phyloP scores from a whole-genome alignment of 2,888 invertebrate genomes.

The Entomobrya multifasciata region DNA sequence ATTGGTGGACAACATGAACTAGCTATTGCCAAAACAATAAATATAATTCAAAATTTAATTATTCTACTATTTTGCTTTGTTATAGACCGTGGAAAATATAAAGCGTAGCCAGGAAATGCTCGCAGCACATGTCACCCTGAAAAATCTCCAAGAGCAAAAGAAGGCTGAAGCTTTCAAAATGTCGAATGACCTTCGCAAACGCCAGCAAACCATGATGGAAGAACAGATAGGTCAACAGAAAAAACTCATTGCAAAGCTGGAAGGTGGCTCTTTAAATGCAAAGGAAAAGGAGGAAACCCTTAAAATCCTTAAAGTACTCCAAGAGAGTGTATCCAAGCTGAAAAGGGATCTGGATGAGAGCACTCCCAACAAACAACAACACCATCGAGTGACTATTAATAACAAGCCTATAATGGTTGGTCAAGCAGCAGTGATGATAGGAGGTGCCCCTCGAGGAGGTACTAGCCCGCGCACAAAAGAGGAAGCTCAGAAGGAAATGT shows the following conservation, averaged over 20 bases:
- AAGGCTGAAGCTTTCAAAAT: conserved; percentile 88
- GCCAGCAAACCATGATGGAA: conserved; percentile 92
- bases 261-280: conserved; percentile 84
- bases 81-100: conserved; percentile 82
- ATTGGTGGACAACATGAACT: conserved; percentile 3
- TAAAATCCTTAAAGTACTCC: conserved; percentile 90
- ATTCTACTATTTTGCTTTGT: neutral
- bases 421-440: neutral
- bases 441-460: neutral
- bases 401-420: neutral
- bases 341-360: conserved; percentile 84
- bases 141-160: conserved; percentile 88
- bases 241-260: conserved; percentile 89
- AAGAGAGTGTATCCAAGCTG: conserved; percentile 90
- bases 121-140: conserved; percentile 86
- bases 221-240: conserved; percentile 95
- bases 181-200: conserved; percentile 90
- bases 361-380: neutral
- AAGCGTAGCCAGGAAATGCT: conserved; percentile 82
- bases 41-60: neutral
- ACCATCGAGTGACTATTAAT: neutral
- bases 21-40: neutral
- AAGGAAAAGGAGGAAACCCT: conserved; percentile 89
- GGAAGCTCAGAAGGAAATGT: conserved; percentile 89
- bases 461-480: neutral